Percentiles rank a stretch among this genome's conserved stretches.
Conservation (phyloP, 2,797 vertebrate genomes). For the Parotocinclus haroldoi region DNA sequence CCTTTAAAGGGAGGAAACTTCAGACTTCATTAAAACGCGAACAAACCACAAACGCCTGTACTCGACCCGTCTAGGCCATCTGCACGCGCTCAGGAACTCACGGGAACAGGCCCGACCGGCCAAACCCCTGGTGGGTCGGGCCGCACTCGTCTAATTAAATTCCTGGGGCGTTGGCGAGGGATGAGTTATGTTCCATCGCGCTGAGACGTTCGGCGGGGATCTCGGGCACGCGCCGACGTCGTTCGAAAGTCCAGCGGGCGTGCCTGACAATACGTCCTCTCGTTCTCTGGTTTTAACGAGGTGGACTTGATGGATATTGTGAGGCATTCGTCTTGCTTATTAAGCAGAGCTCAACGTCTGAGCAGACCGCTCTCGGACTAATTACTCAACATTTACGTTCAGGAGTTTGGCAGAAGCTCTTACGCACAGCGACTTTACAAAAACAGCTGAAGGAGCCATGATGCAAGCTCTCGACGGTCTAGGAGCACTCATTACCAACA, state of each 20-base stretch:
- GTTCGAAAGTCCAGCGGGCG: slow-evolving; percentile 38
- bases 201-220: slow-evolving; percentile 49
- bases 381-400: neutral
- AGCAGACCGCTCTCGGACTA: neutral
- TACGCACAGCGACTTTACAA: too few relatives aligned
- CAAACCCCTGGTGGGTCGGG: slow-evolving; percentile 55
- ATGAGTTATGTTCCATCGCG: slow-evolving; percentile 62
- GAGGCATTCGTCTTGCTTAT: slow-evolving; percentile 76
- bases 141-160: slow-evolving; percentile 63
- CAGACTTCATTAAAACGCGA: slow-evolving; percentile 64
- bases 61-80: slow-evolving; percentile 4
- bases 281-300: slow-evolving; percentile 63
- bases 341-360: slow-evolving; percentile 60
- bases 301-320: slow-evolving; percentile 60
- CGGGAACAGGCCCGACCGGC: neutral
- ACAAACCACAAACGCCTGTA: slow-evolving; percentile 74
- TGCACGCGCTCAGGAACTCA: too few relatives aligned
- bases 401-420: too few relatives aligned
- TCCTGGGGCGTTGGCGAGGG: slow-evolving; percentile 54
- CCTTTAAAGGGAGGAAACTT: slow-evolving; percentile 58
- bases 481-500: too few relatives aligned
- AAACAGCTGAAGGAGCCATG: too few relatives aligned
- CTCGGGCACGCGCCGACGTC: too few relatives aligned
- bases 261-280: slow-evolving; percentile 62
- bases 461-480: too few relatives aligned